Evolutionary conservation across 92 coral and sea anemone genomes (phyloP), one percentile per base, ranked within the genome.

Genomic region (Zoanthus sansibaricus): DNA sequence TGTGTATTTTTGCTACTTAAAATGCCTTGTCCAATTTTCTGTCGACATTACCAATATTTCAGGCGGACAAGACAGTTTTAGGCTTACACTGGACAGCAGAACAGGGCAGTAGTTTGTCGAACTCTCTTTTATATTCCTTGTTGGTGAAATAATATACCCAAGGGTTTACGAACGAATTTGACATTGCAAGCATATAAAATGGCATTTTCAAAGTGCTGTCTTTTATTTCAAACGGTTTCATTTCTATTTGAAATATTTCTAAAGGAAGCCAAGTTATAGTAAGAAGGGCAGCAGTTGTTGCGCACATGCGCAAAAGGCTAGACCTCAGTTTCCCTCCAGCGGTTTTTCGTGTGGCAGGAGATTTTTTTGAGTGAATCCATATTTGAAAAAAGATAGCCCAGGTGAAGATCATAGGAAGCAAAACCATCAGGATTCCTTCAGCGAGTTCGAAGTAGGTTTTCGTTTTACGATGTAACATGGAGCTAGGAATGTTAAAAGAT

Each of bases 141-240:
- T 37, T 79, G 13, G 84, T 79, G 59, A 62, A 45, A 32, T 67
- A 79, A n/a, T 64, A 79, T 16, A 79, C 61, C 84, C 80, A 76
- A 1, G 80, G 80, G 14, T 76, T 76, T 16, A 49, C 80, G 51
- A 51, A 49, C 3, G 80, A 64, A 37, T 61, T 64, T 31, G 72
- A n/a, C 46, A 42, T 1, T 42, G 72, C 73, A 18, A 37, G 48
- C 42, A 21, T 25, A 21, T 4, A 5, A 21, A 75, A 54, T 75
- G 31, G 79, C 7, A 46, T 2, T 47, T 31, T 3, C 4, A 49
- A 25, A 10, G 16, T n/a, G 9, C 6, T 16, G 48, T 3, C 1
- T 20, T 17, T 11, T 17, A 11, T 20, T 15, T 48, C 32, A 17
- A 3, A 12, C 48, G 10, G 11, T n/a, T 20, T 37, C 4, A 37